Base-by-base conservation (phyloP, 2,888 invertebrate species). In the Byasa hedistus region DNA sequence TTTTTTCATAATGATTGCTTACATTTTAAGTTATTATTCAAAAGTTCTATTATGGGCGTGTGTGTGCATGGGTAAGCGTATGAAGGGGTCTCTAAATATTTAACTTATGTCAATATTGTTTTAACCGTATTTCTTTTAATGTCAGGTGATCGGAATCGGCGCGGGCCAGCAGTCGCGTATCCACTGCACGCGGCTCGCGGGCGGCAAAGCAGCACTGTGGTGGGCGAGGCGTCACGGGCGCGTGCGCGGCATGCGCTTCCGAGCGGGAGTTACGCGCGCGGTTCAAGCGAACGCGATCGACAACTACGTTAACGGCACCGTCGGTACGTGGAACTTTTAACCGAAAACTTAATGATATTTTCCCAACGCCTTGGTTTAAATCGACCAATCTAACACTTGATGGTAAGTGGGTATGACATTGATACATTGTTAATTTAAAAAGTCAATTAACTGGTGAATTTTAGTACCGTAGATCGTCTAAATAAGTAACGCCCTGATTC, bases 111-210 rank as follows among this genome's bases (percentile, higher is more conserved):
- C 32, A 32, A 32, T 7, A 10, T 7, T 10, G 32, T 32, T 32
- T 0, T 32, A 32, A 10, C 8, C 32, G 1, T 32, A 32, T 7
- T 32, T 32, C 10, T 32, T 1, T 32, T 8, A 1, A 32, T 44
- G 44, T 3, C 44, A 96, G 93, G 96, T 97, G 19, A 95, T 99
- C 76, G 99, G 99, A 22, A 98, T 98, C 76, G 99, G 99, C 36
- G 99, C 99, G n/a, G 99, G 99, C 0, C 99, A 99, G 82, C 99
- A 99, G 86, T 98, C 98, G 0, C 94, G 99, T 72, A 99, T 99
- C 79, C 99, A 99, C 87, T 99, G 99, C 91, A 99, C 99, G 0
- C 94, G 99, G 74, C 93, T 99, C 75, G 99, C 99, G 67, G 99
- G 98, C 57, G 97, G 98, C 80, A 99, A 99, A 86, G 98, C 98